Evolutionary conservation across 2,888 invertebrate genomes (phyloP), one percentile per base, ranked within the genome.

Genomic region (Euplagia quadripunctaria): DNA sequence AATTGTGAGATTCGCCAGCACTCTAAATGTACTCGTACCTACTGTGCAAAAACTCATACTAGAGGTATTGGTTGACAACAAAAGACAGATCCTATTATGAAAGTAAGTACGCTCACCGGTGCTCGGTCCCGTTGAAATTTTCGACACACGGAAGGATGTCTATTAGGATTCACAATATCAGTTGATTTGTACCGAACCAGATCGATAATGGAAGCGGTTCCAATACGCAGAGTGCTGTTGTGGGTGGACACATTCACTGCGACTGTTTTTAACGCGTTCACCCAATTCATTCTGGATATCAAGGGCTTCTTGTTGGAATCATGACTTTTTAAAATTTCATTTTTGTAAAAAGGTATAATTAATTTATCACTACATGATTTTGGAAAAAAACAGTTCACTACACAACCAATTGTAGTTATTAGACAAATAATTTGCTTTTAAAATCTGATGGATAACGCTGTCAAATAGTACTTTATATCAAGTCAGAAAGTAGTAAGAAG

Each of bases 271-370:
- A 84, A 65, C 51, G 52, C 70, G 51, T 76, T 85, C 31, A 81
- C 61, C 68, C 74, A 73, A 67, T 72, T 74, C 85, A 83, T 83
- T 68, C 41, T 83, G 64, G 41, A 20, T 12, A 55, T 74, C 68
- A 76, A 65, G 43, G 20, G 63, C 67, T 20, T 51, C 63, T 76
- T n/a, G 31, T 12, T 43, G 76, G 71, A 61, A 77, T 68, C 83
- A 78, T 83, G 85, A 58, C 79, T 73, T 14, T 51, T 68, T 69
- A 61, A 61, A 69, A 41, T 69, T 69, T 61, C 61, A 46, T 69
- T 58, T 31, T 58, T 69, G 31, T 69, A 58, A 49, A 46, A 49
- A 20, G n/a, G 46, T n/a, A 16, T 51, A 20, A 20, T 42, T 52
- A 14, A n/a, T 17, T 67, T 31, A 16, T 41, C n/a, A 20, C 68